phyloP scores from a whole-genome alignment of 2,888 invertebrate species.

The Drosophila niveifrons region DNA sequence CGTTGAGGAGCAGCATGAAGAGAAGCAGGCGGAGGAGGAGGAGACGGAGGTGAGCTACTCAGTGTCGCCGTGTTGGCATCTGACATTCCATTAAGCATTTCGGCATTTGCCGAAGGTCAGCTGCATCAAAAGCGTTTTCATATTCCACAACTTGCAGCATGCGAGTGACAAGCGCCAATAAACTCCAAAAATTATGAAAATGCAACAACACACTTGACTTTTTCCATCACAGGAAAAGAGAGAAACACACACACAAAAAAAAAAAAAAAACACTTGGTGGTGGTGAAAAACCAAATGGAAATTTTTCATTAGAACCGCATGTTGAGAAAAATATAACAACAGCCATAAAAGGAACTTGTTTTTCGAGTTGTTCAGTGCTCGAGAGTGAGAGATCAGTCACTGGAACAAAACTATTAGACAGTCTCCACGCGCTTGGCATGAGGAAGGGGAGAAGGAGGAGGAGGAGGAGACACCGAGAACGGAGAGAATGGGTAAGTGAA shows the following conservation, averaged over 20 bases:
- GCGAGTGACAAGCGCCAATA: slow-evolving; percentile 43
- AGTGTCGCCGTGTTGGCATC: slow-evolving; percentile 19
- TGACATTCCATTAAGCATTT: slow-evolving; percentile 33
- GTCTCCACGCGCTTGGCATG: slow-evolving; percentile 12
- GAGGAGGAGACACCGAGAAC: slow-evolving; percentile 19
- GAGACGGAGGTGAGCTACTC: slow-evolving; percentile 9
- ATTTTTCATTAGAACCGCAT: slow-evolving; percentile 46
- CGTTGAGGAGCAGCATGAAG: slow-evolving; percentile 65
- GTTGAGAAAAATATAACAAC: slow-evolving; percentile 32
- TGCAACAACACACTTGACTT: slow-evolving; percentile 20
- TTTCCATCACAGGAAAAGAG: neutral
- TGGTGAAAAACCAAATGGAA: slow-evolving; percentile 29
- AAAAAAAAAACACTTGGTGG: slow-evolving; percentile 7
- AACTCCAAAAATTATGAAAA: slow-evolving; percentile 35
- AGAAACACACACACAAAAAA: neutral
- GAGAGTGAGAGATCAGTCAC: slow-evolving; percentile 58
- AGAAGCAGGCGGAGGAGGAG: slow-evolving; percentile 16
- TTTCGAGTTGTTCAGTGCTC: slow-evolving; percentile 43
- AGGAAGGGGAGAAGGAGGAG: slow-evolving; percentile 17
- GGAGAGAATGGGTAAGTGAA: slow-evolving; percentile 23
- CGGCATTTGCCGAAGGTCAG: slow-evolving; percentile 59
- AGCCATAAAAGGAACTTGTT: slow-evolving; percentile 72
- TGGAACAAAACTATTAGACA: slow-evolving; percentile 69
- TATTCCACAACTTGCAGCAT: slow-evolving; percentile 27
- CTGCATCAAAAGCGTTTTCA: slow-evolving; percentile 66